Evolutionary conservation across 2,113 vertebrate species (phyloP).

Genomic region (Burhinus bistriatus): DNA sequence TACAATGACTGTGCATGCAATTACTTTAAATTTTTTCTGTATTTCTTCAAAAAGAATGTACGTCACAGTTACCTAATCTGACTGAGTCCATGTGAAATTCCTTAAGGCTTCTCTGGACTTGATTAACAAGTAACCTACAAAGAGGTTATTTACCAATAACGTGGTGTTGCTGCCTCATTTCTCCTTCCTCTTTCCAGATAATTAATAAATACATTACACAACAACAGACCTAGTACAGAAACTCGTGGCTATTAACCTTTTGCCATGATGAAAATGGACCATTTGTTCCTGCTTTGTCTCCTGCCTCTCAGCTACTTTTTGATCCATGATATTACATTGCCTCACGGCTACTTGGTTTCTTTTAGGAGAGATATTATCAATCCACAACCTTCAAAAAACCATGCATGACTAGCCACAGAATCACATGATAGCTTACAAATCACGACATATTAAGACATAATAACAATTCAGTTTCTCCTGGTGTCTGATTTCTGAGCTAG

Average conservation of each 20-base stretch:
- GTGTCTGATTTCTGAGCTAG: background rate
- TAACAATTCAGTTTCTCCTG: background rate
- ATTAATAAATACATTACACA: slow-evolving; percentile 15
- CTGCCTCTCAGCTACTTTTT: slow-evolving; percentile 49
- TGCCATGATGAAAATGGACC: slow-evolving; percentile 27
- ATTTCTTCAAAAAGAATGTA: background rate
- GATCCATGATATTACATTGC: slow-evolving; percentile 31
- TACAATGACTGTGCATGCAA: background rate
- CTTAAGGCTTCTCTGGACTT: background rate
- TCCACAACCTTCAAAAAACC: background rate
- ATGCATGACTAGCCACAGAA: background rate
- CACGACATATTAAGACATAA: slow-evolving; percentile 16
- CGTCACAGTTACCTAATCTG: background rate
- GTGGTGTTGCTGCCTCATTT: background rate
- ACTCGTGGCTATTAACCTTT: slow-evolving; percentile 52
- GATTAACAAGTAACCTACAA: slow-evolving; percentile 31
- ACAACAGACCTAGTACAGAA: background rate
- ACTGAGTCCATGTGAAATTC: background rate
- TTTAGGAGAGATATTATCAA: slow-evolving; percentile 19
- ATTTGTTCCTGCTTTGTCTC: slow-evolving; percentile 33
- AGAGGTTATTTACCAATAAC: background rate
- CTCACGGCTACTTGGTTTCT: slow-evolving; percentile 6
- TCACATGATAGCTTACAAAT: background rate
- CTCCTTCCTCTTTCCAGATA: slow-evolving; percentile 26
- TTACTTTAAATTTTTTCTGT: background rate